phyloP scores from a whole-genome alignment of 2,888 invertebrate species.

The Pseudanteris insignis region DNA sequence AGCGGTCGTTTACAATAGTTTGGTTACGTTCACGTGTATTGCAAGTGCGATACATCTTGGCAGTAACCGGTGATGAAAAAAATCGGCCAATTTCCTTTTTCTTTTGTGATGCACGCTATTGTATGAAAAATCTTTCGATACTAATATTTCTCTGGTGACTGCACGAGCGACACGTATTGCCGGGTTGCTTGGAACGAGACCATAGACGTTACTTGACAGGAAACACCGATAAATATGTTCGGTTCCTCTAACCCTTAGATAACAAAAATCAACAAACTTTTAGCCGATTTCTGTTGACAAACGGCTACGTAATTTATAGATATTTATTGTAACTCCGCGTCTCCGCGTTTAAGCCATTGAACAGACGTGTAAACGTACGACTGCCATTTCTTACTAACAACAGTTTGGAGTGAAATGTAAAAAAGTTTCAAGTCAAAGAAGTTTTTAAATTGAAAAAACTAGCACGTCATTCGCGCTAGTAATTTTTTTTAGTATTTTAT shows the following conservation, averaged over 20 bases:
- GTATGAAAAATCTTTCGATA: conserved; percentile 47
- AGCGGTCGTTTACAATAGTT: conserved; percentile 11
- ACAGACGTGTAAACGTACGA: too few species aligned
- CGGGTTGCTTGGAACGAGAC: conserved; percentile 25
- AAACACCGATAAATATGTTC: conserved; percentile 44
- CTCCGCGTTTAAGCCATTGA: too few species aligned
- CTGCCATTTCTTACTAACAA: too few species aligned
- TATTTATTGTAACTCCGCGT: too few species aligned
- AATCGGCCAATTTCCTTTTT: conserved; percentile 51
- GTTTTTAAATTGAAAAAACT: too few species aligned
- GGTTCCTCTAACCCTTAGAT: conserved; percentile 25
- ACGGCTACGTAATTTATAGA: too few species aligned
- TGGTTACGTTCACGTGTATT: conserved; percentile 29
- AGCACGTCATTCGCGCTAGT: too few species aligned
- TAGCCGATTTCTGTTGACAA: too few species aligned
- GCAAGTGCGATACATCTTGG: conserved; percentile 34
- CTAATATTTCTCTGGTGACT: conserved; percentile 50
- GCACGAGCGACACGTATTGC: conserved; percentile 20
- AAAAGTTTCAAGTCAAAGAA: too few species aligned
- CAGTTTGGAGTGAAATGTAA: too few species aligned
- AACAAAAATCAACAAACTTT: conserved; percentile 38
- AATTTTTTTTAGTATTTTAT: too few species aligned
- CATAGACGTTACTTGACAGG: conserved; percentile 39
- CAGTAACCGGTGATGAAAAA: conserved; percentile 40
- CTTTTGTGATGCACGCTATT: conserved; percentile 47